Conservation (phyloP, 2,797 vertebrate genomes). For the Gypaetus barbatus region DNA sequence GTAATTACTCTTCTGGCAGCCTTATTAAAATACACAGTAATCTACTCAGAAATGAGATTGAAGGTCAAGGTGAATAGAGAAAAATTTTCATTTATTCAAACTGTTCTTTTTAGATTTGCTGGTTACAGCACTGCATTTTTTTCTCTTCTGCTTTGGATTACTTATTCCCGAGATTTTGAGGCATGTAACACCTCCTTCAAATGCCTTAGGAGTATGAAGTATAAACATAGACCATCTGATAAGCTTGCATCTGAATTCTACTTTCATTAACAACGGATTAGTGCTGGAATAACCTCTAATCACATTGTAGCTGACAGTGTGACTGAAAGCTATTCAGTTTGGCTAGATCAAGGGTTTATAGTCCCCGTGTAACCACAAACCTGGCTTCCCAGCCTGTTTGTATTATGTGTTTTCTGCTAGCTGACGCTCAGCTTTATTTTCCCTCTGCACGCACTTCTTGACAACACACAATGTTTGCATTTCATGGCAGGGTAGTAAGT, state of each 20-base stretch:
- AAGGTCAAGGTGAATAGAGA: not conserved
- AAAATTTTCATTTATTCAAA: not conserved
- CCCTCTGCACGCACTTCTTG: not conserved
- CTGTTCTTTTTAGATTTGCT: not conserved
- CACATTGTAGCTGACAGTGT: not conserved
- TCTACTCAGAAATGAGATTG: not conserved
- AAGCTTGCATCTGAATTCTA: not conserved
- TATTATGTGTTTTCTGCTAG: not conserved
- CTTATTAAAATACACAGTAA: not conserved
- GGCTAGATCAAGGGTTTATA: not conserved
- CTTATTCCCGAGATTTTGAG: not conserved
- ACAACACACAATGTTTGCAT: not conserved
- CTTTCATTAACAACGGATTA: not conserved
- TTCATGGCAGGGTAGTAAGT: not conserved
- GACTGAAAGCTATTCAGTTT: not conserved
- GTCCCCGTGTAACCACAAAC: not conserved
- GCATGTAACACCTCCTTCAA: not conserved
- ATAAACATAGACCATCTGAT: not conserved
- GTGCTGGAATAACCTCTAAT: not conserved
- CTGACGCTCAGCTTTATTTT: conserved; percentile 7
- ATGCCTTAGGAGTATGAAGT: not conserved
- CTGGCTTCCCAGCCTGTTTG: not conserved
- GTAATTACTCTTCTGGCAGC: not conserved
- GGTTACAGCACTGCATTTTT: not conserved
- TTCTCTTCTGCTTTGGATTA: not conserved